Conservation (phyloP, 2,113 vertebrate species). For the Labeo rohita region DNA sequence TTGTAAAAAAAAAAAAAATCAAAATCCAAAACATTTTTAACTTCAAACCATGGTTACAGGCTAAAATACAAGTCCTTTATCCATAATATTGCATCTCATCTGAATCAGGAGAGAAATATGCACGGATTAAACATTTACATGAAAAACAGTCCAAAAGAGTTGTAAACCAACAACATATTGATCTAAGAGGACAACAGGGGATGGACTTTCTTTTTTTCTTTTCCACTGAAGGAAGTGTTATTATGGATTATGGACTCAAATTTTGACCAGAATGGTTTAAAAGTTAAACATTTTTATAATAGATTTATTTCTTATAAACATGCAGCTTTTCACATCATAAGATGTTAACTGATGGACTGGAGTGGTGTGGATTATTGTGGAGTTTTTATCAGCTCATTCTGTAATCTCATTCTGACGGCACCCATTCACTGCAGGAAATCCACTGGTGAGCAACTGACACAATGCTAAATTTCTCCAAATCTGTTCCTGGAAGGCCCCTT, state of each 20-base stretch:
- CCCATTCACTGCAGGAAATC: neutral
- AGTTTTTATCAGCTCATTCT: neutral
- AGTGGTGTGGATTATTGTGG: neutral
- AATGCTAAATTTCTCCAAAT: neutral
- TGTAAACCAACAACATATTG: neutral
- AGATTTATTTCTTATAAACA: too few species aligned
- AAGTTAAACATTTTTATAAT: too few species aligned
- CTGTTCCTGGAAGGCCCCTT: neutral
- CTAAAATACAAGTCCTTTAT: neutral
- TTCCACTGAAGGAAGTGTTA: too few species aligned
- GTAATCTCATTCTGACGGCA: neutral
- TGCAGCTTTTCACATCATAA: too few species aligned
- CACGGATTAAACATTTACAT: neutral
- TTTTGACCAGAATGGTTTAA: too few species aligned
- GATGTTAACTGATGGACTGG: too few species aligned
- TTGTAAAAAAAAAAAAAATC: neutral
- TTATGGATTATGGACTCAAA: too few species aligned
- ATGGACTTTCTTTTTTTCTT: too few species aligned
- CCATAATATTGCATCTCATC: neutral
- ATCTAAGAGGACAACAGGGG: too few species aligned
- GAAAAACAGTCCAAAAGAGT: neutral
- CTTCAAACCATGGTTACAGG: neutral
- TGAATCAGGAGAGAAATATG: neutral
- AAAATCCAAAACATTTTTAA: neutral
- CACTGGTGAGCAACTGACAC: neutral